A percentile compares a stretch with the other conserved stretches of the same genome.
Conservation (phyloP, 2,888 invertebrate genomes). For the Cepaea hortensis region DNA sequence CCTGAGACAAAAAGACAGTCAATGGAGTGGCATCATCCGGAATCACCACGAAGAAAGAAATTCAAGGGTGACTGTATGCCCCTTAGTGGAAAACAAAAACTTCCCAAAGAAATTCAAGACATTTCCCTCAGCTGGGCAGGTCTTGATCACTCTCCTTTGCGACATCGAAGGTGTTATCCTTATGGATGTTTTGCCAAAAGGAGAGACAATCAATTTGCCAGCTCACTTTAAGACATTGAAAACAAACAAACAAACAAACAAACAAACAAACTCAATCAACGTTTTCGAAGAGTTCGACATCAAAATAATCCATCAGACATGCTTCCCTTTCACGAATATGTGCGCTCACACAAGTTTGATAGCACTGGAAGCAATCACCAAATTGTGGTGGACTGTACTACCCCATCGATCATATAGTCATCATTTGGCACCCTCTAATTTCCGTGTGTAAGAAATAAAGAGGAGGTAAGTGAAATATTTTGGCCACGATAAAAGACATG, state of each 20-base stretch:
- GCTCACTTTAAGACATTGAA: slow-evolving; percentile 6
- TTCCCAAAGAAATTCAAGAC: neutral
- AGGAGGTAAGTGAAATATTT: too few relatives aligned
- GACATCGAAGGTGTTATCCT: slow-evolving; percentile 6
- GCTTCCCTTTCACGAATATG: neutral
- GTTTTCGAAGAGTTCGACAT: too few relatives aligned
- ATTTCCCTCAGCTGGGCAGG: neutral
- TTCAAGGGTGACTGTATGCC: neutral
- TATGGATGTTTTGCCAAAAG: slow-evolving; percentile 7
- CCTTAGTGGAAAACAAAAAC: too few relatives aligned
- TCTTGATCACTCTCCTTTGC: slow-evolving; percentile 9
- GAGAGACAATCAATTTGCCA: neutral
- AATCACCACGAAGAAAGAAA: neutral
- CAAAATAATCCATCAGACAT: neutral
- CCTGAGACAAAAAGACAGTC: neutral
- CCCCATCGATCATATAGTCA: neutral
- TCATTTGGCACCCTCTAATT: neutral
- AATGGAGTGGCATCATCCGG: neutral
- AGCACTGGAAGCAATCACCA: slow-evolving; percentile 4
- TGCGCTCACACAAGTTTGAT: neutral
- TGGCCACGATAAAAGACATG: too few relatives aligned
- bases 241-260: neutral
- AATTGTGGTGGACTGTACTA: neutral
- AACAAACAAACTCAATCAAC: too few relatives aligned
- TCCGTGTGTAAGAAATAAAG: neutral